phyloP scores from a whole-genome alignment of 2,113 vertebrate genomes.

The Cottus gobio region DNA sequence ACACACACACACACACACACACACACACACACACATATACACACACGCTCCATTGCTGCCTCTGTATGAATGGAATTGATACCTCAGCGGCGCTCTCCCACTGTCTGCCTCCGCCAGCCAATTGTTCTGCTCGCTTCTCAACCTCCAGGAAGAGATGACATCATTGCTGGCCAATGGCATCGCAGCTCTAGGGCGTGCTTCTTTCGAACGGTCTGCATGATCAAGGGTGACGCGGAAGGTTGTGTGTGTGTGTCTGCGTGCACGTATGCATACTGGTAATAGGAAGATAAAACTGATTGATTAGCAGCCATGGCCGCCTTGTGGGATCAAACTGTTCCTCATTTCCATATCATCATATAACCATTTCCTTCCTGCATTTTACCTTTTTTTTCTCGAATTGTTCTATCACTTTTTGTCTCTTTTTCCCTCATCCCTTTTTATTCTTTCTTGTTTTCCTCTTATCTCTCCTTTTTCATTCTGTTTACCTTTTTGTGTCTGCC shows the following conservation, averaged over 20 bases:
- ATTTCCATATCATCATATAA: slow-evolving; percentile 51
- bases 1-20: slow-evolving; percentile 8
- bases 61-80: slow-evolving; percentile 92
- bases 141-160: slow-evolving; percentile 91
- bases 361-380: not conserved
- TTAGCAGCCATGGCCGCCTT: slow-evolving; percentile 59
- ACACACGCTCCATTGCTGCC: slow-evolving; percentile 57
- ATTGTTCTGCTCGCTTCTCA: slow-evolving; percentile 82
- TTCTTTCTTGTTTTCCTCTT: not conserved
- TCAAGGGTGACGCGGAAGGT: slow-evolving; percentile 27
- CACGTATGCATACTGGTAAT: slow-evolving; percentile 19
- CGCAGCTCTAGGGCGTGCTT: slow-evolving; percentile 84
- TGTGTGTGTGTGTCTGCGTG: slow-evolving; percentile 14
- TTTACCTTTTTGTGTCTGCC: not conserved
- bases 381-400: not conserved
- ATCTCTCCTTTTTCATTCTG: not conserved
- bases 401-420: not conserved
- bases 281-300: slow-evolving; percentile 64
- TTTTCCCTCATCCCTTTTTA: not conserved
- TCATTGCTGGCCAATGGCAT: slow-evolving; percentile 94
- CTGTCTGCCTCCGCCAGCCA: slow-evolving; percentile 86
- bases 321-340: slow-evolving; percentile 49
- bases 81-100: slow-evolving; percentile 85
- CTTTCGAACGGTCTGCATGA: slow-evolving; percentile 60
- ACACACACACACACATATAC: too few relatives aligned